Conservation (phyloP, 2,113 vertebrate species). For the Oenanthe melanoleuca region DNA sequence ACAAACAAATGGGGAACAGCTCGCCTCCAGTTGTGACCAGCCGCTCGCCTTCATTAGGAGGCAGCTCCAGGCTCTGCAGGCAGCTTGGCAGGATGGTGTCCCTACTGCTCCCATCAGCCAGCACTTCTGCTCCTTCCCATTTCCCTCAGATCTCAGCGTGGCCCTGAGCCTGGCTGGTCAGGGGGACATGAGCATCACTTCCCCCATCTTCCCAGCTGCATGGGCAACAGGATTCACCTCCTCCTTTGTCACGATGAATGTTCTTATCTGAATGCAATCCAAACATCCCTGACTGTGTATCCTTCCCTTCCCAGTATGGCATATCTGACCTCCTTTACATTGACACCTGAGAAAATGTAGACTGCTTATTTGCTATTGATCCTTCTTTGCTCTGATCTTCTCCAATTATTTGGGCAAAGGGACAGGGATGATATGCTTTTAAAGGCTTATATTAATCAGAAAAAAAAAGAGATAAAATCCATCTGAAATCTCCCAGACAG, state of each 20-base stretch:
- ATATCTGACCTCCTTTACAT: background rate
- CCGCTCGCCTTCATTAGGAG: conserved; percentile 34
- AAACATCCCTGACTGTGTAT: background rate
- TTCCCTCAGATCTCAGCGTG: background rate
- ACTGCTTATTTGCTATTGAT: conserved; percentile 15
- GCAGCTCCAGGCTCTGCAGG: conserved; percentile 15
- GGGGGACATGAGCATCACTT: background rate
- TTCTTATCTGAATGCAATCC: background rate
- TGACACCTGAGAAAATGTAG: background rate
- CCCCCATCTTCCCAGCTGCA: background rate
- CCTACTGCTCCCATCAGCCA: background rate
- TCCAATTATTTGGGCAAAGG: conserved; percentile 23
- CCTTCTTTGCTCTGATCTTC: conserved; percentile 4
- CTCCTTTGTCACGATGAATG: fast-evolving
- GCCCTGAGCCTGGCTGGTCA: background rate
- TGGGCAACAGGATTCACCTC: background rate
- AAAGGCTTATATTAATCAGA: conserved; percentile 36
- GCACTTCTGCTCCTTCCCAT: background rate
- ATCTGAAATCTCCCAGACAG: background rate
- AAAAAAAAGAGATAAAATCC: conserved; percentile 6
- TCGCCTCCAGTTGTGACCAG: conserved; percentile 56
- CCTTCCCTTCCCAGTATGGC: background rate
- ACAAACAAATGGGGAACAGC: conserved; percentile 58
- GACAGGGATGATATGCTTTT: background rate
- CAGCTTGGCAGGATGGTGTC: conserved; percentile 27